Evolutionary conservation across 1,140 invertebrate species (phyloP), one percentile per base, ranked within the genome.

Genomic region (Hypothenemus hampei): DNA sequence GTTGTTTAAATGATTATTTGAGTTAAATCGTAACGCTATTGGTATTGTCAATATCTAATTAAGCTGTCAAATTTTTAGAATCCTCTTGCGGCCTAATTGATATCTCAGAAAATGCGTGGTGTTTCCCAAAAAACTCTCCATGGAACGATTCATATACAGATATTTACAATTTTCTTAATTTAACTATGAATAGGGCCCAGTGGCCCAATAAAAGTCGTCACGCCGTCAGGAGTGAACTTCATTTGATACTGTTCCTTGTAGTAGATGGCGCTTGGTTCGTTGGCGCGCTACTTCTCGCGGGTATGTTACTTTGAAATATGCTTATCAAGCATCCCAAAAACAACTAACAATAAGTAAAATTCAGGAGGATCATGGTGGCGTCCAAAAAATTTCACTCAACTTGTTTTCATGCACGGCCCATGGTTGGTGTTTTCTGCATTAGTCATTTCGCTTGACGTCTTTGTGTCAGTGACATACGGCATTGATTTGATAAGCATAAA

Each of bases 321-420:
- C 16, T 37, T 13, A 21, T 23, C 3, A 21, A 43, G 11, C 3
- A 23, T n/a, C 5, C 20, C 21, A n/a, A n/a, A n/a, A n/a, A n/a
- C n/a, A n/a, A n/a, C n/a, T 1, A 4, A 23, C 20, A 43, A 3
- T 20, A 23, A 16, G n/a, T n/a, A n/a, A n/a, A n/a, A n/a, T n/a
- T 23, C 1, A 10, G 5, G 1, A 4, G 4, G 21, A 59, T 64
- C 20, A 16, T 62, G 62, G 47, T 26, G 60, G 57, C 3, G 56
- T 43, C 52, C 16, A 60, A 61, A 46, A 52, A 62, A 40, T 49
- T 19, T 29, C 16, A 53, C 8, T 60, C 60, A 0, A 35, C 58
- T 2, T 4, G 60, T 19, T 62, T 57, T 56, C 62, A n/a, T n/a
- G n/a, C n/a, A 62, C 43, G 54, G 54, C 15, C 60, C 62, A 7